Base-by-base conservation (phyloP, 1,140 invertebrate species). In the Trypoxylus dichotomus region DNA sequence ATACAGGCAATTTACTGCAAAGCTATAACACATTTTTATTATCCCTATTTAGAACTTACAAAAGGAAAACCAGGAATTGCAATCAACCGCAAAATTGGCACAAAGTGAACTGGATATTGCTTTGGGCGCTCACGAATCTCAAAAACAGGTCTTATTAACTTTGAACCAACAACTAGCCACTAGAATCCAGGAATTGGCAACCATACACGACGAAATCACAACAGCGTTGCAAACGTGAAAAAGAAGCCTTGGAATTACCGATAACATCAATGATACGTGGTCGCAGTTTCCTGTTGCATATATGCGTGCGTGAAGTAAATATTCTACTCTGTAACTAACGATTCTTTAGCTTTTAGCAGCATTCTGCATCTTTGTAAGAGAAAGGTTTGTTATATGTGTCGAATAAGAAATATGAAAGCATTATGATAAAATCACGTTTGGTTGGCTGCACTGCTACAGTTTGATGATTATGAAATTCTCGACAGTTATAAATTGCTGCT, bases 21-120 rank as follows among this genome's bases (percentile, higher is more conserved):
- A 47, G n/a, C 43, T 47, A n/a, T 47, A 47, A 47, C n/a, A 47
- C 15, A 47, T 47, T 15, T 47, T 19, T 13, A 3, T 15, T 8
- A 21, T 74, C 77, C 43, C 32, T 0, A 80, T 85, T 75, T 82
- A 93, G 92, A 86, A 84, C 74, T 82, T 93, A 63, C 90, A 93
- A 83, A 91, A 93, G 82, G 94, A 95, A 83, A 94, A 94, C 84
- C 90, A 91, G 77, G 91, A 92, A 80, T 87, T 95, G 37, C 89
- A 91, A 81, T 89, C 91, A 73, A 93, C 92, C 80, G 87, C 93
- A 27, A 92, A 91, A 80, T 89, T 94, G 71, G 91, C 94, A 8
- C 94, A 96, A 85, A 93, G 93, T 77, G 94, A 96, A 85, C 87
- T 96, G 81, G 94, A 96, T 81, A 91, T 96, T 63, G 92, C 94